Base-by-base conservation (phyloP, 2,888 invertebrate species). In the Apotomis betuletana region DNA sequence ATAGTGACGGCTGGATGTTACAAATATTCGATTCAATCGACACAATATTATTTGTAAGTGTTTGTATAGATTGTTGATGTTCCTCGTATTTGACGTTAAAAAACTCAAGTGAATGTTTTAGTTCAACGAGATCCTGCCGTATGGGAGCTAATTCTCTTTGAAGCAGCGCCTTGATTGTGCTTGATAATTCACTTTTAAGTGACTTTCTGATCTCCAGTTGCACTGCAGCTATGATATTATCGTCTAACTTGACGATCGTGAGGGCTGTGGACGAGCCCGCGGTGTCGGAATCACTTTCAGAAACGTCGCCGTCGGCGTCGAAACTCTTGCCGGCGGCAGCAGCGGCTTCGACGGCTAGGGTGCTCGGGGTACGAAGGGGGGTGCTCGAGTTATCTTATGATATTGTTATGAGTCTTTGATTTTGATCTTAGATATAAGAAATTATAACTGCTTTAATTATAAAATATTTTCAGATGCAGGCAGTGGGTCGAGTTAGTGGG, bases 111-210 rank as follows among this genome's bases (percentile, higher is more conserved):
- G 57, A 57, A 10, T 12, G 13, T 57, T 57, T 57, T 27, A 57
- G 57, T 3, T 57, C 57, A 5, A 15, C 36, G 5, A 57, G 13
- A 15, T 57, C 57, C 57, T 57, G 57, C 5, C 36, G 15, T 15
- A 57, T 57, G 8, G 57, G 57, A 27, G 57, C 6, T 27, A 57
- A 57, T 57, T 57, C 57, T 12, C 8, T 57, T 57, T 57, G 57
- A 13, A 57, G 27, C 3, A 57, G 6, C 4, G 15, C 0, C 12
- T 27, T 6, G n/a, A 57, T 13, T 8, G 13, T 13, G 4, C 10
- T 57, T 15, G 13, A 4, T 15, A 57, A 5, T 27, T 57, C 57
- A 0, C 8, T 9, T 2, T 15, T 57, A 27, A 57, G 13, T 13
- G 57, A 57, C 8, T 57, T 57, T 10, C 57, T 57, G 5, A 57